Percentiles rank a stretch among this genome's conserved stretches.
Evolutionary conservation across 2,888 invertebrate genomes (phyloP).

Genomic region (Diploptera punctata): DNA sequence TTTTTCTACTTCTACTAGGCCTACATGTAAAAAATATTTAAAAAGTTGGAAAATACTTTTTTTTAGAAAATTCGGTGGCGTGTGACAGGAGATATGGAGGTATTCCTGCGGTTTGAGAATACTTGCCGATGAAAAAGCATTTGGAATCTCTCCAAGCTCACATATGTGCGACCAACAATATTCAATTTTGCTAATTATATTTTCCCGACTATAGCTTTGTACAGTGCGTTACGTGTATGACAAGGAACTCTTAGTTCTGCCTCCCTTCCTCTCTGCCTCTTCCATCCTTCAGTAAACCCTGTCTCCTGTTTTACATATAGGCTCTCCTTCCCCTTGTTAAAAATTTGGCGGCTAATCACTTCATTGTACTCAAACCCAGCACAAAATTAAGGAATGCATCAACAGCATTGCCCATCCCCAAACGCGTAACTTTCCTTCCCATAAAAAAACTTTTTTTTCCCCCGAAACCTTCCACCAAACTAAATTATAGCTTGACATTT

Average conservation of each 20-base stretch:
- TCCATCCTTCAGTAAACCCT: neutral
- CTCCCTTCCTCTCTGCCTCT: too few relatives aligned
- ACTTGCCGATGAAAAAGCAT: neutral
- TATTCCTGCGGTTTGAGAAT: neutral
- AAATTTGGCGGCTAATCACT: slow-evolving; percentile 2
- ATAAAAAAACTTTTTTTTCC: too few relatives aligned
- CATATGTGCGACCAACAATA: neutral
- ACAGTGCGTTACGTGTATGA: neutral
- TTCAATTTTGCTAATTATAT: slow-evolving; percentile 18
- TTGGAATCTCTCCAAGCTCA: slow-evolving; percentile 13
- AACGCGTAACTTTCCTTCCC: too few relatives aligned
- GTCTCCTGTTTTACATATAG: neutral
- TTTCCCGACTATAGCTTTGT: neutral
- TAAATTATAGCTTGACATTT: too few relatives aligned
- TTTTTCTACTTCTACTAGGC: too few relatives aligned
- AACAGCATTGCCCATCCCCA: too few relatives aligned
- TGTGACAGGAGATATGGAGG: too few relatives aligned
- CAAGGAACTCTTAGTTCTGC: neutral
- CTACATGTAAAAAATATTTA: too few relatives aligned
- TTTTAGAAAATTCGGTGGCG: too few relatives aligned
- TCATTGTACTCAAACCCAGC: neutral
- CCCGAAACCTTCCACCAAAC: too few relatives aligned
- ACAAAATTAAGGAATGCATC: neutral
- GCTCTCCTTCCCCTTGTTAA: neutral
- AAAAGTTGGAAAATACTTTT: too few relatives aligned